phyloP scores from a whole-genome alignment of 2,888 invertebrate species.

The Trissolcus brochymenae region DNA sequence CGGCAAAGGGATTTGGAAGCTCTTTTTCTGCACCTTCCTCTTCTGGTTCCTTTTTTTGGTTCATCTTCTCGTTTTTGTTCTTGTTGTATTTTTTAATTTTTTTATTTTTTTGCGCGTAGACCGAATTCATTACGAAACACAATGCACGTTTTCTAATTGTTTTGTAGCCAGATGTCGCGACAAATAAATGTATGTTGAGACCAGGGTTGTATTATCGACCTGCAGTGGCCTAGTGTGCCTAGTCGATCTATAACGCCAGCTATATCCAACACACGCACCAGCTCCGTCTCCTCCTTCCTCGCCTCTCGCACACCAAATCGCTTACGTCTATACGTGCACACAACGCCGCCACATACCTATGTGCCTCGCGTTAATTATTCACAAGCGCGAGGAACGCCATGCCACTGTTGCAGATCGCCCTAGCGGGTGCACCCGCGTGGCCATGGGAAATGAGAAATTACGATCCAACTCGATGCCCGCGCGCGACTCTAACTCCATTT shows the following conservation, averaged over 20 bases:
- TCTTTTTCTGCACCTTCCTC: too few species aligned
- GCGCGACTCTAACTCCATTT: conserved; percentile 33
- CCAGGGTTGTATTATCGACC: conserved; percentile 60
- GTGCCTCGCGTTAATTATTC: conserved; percentile 56
- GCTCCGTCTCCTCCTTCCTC: conserved; percentile 30
- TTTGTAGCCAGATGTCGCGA: conserved; percentile 54
- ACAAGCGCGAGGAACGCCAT: conserved; percentile 53
- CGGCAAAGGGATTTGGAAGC: too few species aligned
- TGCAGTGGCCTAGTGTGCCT: conserved; percentile 62
- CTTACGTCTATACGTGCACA: conserved; percentile 33
- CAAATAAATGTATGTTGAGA: conserved; percentile 54
- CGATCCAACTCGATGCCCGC: conserved; percentile 43
- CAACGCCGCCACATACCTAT: conserved; percentile 44
- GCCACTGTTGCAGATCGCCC: conserved; percentile 42
- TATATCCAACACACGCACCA: conserved; percentile 49
- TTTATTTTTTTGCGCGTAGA: neutral
- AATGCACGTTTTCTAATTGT: conserved; percentile 40
- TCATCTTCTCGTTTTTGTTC: neutral
- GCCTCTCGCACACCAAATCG: conserved; percentile 42
- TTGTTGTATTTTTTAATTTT: neutral
- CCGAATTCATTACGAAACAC: conserved; percentile 12
- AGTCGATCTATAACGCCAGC: conserved; percentile 56
- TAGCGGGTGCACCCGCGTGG: conserved; percentile 48
- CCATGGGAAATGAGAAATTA: conserved; percentile 59
- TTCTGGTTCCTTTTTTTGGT: too few species aligned